A percentile compares a stretch with the other conserved stretches of the same genome.
Conservation (phyloP, 2,113 vertebrate genomes). For the Agelaius tricolor region DNA sequence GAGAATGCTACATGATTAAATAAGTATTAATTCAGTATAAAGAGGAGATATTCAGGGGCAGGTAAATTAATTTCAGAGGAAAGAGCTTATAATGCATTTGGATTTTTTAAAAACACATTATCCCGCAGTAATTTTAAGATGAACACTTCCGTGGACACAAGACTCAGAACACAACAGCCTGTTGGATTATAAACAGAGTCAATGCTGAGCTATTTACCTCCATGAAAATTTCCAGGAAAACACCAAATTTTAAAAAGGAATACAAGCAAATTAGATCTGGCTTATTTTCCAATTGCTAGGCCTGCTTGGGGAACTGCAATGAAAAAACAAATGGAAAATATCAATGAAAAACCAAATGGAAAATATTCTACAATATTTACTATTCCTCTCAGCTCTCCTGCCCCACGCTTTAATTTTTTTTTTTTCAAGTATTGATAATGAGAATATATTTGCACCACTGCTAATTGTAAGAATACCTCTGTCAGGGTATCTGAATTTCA, state of each 20-base stretch:
- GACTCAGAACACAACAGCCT: background rate
- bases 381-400: background rate
- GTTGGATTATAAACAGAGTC: background rate
- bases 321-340: background rate
- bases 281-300: background rate
- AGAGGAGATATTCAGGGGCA: background rate
- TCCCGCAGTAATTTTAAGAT: background rate
- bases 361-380: background rate
- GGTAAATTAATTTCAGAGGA: background rate
- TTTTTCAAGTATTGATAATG: background rate
- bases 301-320: background rate
- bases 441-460: background rate
- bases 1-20: background rate
- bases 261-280: background rate
- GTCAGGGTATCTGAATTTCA: background rate
- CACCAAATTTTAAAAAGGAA: background rate
- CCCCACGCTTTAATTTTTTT: background rate
- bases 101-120: background rate
- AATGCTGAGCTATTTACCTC: background rate
- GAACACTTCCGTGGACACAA: background rate
- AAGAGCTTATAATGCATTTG: background rate
- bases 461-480: background rate
- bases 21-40: background rate
- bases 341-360: background rate
- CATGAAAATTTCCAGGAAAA: background rate